These are phyloP conservation scores for Sinohyriopsis cumingii DNA, from an alignment of 2,888 invertebrate species.

Conservation along the genomic window DNA sequence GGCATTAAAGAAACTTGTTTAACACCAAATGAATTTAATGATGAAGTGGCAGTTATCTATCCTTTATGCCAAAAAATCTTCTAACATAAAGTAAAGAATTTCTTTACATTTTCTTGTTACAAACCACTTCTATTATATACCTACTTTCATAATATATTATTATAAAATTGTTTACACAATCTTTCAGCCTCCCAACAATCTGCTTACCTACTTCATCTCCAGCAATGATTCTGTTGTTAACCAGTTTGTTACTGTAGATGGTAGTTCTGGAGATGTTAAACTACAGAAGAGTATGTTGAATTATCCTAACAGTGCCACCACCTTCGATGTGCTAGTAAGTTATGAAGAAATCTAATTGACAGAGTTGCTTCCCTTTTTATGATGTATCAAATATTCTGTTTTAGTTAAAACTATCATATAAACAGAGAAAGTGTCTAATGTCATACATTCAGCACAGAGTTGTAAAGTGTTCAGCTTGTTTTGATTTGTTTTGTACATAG, in stretches of 20 bases:
- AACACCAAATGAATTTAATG: background rate
- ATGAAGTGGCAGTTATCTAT: background rate
- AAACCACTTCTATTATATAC: background rate
- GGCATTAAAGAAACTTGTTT: too few species aligned
- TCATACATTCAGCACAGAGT: too few species aligned
- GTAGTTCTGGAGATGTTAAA: conserved; percentile 38
- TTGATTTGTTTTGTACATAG: background rate
- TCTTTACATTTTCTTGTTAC: background rate
- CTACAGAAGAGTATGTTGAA: conserved; percentile 37
- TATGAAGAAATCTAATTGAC: background rate
- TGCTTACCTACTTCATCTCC: conserved; percentile 45
- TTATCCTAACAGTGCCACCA: conserved; percentile 19
- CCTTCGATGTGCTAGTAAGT: conserved; percentile 37
- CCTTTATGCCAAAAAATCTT: background rate
- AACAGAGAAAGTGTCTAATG: too few species aligned
- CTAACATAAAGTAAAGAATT: background rate
- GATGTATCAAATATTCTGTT: background rate
- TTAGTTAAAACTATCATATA: background rate
- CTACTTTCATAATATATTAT: background rate
- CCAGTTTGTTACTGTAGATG: conserved; percentile 47
- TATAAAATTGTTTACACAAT: background rate
- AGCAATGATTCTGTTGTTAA: conserved; percentile 26
- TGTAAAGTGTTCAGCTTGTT: too few species aligned
- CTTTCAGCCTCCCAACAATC: conserved; percentile 57
- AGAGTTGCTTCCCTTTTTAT: background rate